Evolutionary conservation across 2,888 invertebrate genomes (phyloP), one percentile per base, ranked within the genome.

Genomic region (Nasonovia ribisnigri): DNA sequence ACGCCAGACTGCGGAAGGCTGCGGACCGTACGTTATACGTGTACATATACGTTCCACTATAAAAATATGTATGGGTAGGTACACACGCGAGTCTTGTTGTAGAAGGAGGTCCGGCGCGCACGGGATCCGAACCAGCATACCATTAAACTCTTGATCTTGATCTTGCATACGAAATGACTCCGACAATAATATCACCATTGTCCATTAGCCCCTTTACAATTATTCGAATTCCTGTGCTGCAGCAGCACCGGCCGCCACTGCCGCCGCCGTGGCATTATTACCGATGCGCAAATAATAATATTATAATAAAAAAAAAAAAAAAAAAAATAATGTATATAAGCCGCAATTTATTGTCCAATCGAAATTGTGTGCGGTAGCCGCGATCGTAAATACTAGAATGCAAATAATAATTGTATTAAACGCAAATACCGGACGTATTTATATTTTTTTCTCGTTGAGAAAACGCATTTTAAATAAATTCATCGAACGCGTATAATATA

Each of bases 141-240:
- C 90, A 93, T 93, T 93, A 87, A 90, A 93, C 90, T 90, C 93
- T 90, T 86, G 93, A 93, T 93, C 93, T 93, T 93, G 93, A 93
- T 93, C 93, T 93, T 90, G 93, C 93, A 90, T 93, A 86, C 93
- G 67, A 90, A 93, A 93, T 86, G 90, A 93, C 90, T 90, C 46
- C 93, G 93, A 84, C 93, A 93, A 93, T 93, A 93, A 93, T 93
- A 93, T 93, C 86, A 84, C 93, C 90, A 93, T 93, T 93, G 93
- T 93, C 93, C 89, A 90, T 93, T 90, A 90, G 84, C 57, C 90
- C 93, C 48, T 67, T 90, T 86, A 93, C 86, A 86, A 93, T 93
- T 88, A 90, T 90, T 90, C 51, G 93, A 90, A 93, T 93, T 93
- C 93, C 86, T 84, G 43, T 24, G 11, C n/a, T n/a, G n/a, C n/a